Evolutionary conservation across 2,888 invertebrate species (phyloP), one percentile per base, ranked within the genome.

Genomic region (Parapristionchus giblindavisi): DNA sequence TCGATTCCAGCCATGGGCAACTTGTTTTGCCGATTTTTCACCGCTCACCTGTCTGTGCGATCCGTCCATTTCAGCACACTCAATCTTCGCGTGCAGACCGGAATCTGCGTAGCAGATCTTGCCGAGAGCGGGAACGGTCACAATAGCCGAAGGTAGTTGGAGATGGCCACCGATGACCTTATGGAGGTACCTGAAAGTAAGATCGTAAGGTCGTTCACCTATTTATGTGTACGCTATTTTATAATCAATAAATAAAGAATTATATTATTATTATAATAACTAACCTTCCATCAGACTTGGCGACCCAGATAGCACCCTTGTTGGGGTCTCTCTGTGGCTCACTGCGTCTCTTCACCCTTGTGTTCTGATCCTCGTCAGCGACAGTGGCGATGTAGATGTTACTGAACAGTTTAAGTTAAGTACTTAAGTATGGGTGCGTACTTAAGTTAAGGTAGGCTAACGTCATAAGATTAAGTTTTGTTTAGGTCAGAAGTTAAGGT

Each of bases 11-110:
- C 77, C 70, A 71, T 71, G 70, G 70, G 70, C 70, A 71, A 43
- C 43, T 43, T n/a, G 14, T n/a, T 14, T 6, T n/a, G 54, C 54
- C 17, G 54, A 54, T 6, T n/a, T n/a, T 24, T 54, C 54, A 54
- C 6, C 6, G 14, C 54, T n/a, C 4, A 84, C 92, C 73, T 93
- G 91, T 2, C 96, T 91, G 88, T 94, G 93, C 0, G 93, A 93
- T 0, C 98, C 98, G 87, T 96, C 97, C 95, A 98, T 94, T 95
- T 96, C 97, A 1, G 95, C 92, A 3, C 93, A 92, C 89, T 97
- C 97, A 78, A 99, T 95, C 89, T 96, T 97, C 0, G 95, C 94
- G 3, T 92, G 92, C 0, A 93, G 92, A 5, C 96, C 95, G 0
- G 94, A 93, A 89, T 98, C 96, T 0, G 95, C 92, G 96, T 97